Conservation (phyloP, 2,797 vertebrate genomes). For the Phalanger gymnotis region DNA sequence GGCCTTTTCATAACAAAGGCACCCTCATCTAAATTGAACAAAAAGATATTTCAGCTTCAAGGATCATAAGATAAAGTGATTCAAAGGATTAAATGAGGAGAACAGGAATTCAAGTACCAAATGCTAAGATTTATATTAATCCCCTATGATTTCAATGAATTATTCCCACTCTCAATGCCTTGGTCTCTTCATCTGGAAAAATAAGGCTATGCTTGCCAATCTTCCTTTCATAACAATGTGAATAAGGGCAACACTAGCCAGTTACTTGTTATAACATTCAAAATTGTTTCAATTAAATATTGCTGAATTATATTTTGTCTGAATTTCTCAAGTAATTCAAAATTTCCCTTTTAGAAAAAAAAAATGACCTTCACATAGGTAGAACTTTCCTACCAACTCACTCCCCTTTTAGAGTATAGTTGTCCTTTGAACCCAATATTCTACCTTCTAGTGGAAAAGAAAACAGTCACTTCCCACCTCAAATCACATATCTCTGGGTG, state of each 20-base stretch:
- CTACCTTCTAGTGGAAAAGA: too few relatives aligned
- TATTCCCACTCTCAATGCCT: too few relatives aligned
- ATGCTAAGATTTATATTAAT: too few relatives aligned
- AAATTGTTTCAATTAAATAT: slow-evolving; percentile 19
- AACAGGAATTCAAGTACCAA: not conserved
- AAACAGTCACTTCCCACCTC: too few relatives aligned
- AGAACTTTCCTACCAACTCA: too few relatives aligned
- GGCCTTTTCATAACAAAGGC: slow-evolving; percentile 32
- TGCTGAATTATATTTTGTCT: not conserved
- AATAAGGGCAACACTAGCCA: not conserved
- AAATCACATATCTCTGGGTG: too few relatives aligned
- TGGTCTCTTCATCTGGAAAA: too few relatives aligned
- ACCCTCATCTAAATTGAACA: slow-evolving; percentile 35
- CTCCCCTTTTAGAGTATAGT: too few relatives aligned
- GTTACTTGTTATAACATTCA: not conserved
- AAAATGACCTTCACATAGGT: not conserved
- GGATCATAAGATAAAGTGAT: not conserved
- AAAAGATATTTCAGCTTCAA: slow-evolving; percentile 24
- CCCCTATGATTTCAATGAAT: too few relatives aligned
- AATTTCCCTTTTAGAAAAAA: not conserved
- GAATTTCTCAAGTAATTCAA: not conserved
- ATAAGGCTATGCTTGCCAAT: not conserved
- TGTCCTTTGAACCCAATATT: too few relatives aligned
- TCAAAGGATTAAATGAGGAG: not conserved
- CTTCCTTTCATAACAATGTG: not conserved